Evolutionary conservation across 1,140 invertebrate genomes (phyloP), one percentile per base, ranked within the genome.

Genomic region (Coelopa frigida): DNA sequence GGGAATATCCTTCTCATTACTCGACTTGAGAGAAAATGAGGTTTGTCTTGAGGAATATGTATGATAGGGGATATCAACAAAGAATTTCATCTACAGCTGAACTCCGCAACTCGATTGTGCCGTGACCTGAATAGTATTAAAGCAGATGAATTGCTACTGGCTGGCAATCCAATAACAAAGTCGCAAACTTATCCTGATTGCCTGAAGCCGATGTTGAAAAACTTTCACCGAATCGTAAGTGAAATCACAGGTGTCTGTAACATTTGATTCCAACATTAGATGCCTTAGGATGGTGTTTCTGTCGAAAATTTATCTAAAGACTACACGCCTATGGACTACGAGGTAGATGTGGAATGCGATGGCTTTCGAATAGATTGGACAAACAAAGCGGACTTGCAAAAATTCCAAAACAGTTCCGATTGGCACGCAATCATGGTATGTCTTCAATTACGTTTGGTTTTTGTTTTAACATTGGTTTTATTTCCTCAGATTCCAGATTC

Each of bases 361-460:
- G 62, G 62, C 4, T 40, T 37, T 7, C 51, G 51, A 4, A 54
- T 66, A 21, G 62, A 66, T 33, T 42, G 29, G 26, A 46, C 37
- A 8, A 61, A 59, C 23, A 57, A 48, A 26, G 23, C 10, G 5
- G 37, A 20, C 4, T 4, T 66, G 22, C 15, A 15, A 0, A 32
- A 51, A 18, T 66, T 59, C 20, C 48, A 44, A 24, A 14, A 51
- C 7, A 65, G 62, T 31, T 21, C 40, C 14, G 40, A 56, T 6
- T 66, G 62, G 62, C 62, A 66, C 53, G 58, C 59, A 6, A 52
- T 62, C 32, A n/a, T 57, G 55, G 61, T 65, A 39, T 20, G 36
- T 15, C 7, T 18, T 10, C 23, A 42, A 20, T 17, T 38, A 44
- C 6, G 12, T 15, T 26, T 39, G 10, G 7, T n/a, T 45, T 21